These are phyloP conservation scores for Taurulus bubalis DNA, from an alignment of 2,113 vertebrate species.

Conservation along the genomic window DNA sequence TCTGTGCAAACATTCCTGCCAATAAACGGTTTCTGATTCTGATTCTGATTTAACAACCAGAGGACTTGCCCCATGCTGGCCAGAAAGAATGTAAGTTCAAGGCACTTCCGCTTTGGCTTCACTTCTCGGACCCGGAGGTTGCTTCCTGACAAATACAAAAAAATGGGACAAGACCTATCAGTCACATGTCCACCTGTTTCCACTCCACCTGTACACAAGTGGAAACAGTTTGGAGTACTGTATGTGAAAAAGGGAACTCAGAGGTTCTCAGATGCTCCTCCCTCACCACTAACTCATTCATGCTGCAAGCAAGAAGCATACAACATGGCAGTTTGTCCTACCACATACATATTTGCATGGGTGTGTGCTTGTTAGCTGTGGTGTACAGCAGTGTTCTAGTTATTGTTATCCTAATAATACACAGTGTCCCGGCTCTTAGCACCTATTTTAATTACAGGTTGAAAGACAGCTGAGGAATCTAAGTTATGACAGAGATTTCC, in stretches of 20 bases:
- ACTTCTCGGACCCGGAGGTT: no score
- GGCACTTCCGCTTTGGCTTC: no score
- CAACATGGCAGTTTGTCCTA: neutral
- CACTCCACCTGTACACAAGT: neutral
- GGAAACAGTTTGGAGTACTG: conserved; percentile 7
- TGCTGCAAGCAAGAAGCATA: neutral
- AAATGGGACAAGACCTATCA: neutral
- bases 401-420: conserved; percentile 15
- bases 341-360: neutral
- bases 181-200: neutral
- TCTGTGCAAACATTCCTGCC: no score
- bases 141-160: no score
- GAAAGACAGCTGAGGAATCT: conserved; percentile 23
- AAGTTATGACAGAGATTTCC: conserved; percentile 28
- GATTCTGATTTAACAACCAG: no score
- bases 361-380: neutral
- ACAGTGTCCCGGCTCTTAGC: neutral
- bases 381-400: conserved; percentile 3
- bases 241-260: neutral
- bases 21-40: no score
- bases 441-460: conserved; percentile 23
- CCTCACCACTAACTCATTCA: neutral
- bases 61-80: no score
- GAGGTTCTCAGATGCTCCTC: neutral
- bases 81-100: no score